Evolutionary conservation across 2,113 vertebrate genomes (phyloP).

Genomic region (Bujurquina vittata): DNA sequence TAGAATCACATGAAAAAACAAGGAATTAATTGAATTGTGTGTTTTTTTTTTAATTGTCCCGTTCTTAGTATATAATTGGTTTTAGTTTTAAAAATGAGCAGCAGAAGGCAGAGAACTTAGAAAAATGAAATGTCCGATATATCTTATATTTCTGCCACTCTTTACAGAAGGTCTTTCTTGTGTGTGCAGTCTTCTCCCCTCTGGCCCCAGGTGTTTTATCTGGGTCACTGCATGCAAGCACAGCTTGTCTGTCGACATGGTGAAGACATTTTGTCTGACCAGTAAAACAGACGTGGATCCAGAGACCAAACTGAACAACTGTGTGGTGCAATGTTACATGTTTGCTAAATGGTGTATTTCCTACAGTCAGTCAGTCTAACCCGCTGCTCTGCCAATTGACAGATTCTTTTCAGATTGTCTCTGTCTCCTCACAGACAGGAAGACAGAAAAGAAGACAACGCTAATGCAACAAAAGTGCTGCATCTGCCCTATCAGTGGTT

Average conservation of each 20-base stretch:
- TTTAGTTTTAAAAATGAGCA: background rate
- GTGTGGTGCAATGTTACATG: conserved; percentile 20
- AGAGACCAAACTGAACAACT: conserved; percentile 4
- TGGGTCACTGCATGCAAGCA: conserved; percentile 46
- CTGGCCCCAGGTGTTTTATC: conserved; percentile 56
- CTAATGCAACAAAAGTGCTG: conserved; percentile 34
- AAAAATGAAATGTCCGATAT: background rate
- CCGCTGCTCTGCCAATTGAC: background rate
- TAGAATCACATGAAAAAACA: too few relatives aligned
- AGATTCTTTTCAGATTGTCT: background rate
- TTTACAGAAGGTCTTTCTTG: background rate
- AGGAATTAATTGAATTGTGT: too few relatives aligned
- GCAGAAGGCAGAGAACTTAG: background rate
- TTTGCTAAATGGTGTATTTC: conserved; percentile 27
- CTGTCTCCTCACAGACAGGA: background rate
- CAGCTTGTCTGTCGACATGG: conserved; percentile 29
- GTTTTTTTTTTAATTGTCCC: background rate
- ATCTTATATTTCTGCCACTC: background rate
- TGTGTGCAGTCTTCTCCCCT: conserved; percentile 1
- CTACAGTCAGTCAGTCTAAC: conserved; percentile 11
- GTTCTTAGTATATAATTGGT: background rate
- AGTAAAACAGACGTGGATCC: conserved; percentile 36
- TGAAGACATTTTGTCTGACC: conserved; percentile 52
- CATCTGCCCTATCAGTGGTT: conserved; percentile 13
- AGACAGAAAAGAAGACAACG: background rate